Evolutionary conservation across 1,140 invertebrate genomes (phyloP), one percentile per base, ranked within the genome.

Genomic region (Plodia interpunctella): DNA sequence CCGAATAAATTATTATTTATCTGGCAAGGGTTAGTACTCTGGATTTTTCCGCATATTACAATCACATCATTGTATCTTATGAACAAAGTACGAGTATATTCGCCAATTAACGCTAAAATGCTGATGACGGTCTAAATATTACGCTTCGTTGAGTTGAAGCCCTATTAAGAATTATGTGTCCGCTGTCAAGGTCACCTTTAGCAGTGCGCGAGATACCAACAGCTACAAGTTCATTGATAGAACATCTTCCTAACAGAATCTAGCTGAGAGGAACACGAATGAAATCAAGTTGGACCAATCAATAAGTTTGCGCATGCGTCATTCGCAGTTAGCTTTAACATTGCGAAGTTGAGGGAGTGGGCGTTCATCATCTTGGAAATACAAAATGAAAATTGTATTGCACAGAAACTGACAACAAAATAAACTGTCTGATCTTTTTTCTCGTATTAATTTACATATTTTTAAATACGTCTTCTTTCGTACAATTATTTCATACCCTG

Each of bases 281-380:
- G 70, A 74, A 75, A 79, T 77, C 74, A 73, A 58, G 68, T 66
- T 66, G 70, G 63, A 75, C 67, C 66, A 80, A 88, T 88, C 85
- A 82, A 88, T 88, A 88, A 55, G 61, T 68, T 80, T 68, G 81
- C 85, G 83, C 85, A 88, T 88, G 85, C 85, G 85, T 87, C 78
- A 74, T 6, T 25, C 21, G 6, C 70, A 63, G 10, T 15, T 68
- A 56, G 70, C 68, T 63, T 69, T 28, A 65, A 70, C 69, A 73
- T 70, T 58, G 57, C 49, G 54, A 66, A 62, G 54, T 68, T 44
- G 59, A 68, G 63, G 67, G 68, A 66, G 67, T 55, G 55, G 66
- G 60, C 59, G 59, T 60, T 62, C 9, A 55, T n/a, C n/a, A n/a
- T n/a, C n/a, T n/a, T n/a, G n/a, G n/a, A n/a, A n/a, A n/a, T n/a